These are phyloP conservation scores for Hemiprocne comata DNA, from an alignment of 2,113 vertebrate species.

Conservation along the genomic window DNA sequence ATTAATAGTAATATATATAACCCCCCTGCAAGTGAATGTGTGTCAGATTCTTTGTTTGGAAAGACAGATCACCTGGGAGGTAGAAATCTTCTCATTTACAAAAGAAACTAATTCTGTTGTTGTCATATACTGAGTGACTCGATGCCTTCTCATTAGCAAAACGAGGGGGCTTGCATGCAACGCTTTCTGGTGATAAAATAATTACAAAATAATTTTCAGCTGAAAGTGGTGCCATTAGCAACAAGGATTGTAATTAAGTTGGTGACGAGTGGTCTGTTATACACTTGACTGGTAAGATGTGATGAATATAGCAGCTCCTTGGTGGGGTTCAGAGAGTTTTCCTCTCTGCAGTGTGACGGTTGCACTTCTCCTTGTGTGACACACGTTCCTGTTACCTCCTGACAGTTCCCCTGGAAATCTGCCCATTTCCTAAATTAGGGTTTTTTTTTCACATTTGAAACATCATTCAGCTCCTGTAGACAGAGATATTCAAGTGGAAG, in stretches of 20 bases:
- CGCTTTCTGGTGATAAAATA: conserved; percentile 12
- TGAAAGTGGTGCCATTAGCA: conserved; percentile 31
- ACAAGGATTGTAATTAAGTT: not conserved
- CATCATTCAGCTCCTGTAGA: not conserved
- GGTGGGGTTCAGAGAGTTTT: not conserved
- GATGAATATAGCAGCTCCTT: not conserved
- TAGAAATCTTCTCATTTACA: conserved; percentile 28
- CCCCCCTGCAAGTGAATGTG: not conserved
- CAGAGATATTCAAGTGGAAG: not conserved
- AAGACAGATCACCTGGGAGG: conserved; percentile 56
- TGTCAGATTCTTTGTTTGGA: conserved; percentile 64
- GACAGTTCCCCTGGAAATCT: conserved; percentile 20
- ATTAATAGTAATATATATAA: conserved; percentile 65
- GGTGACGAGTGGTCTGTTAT: conserved; percentile 21
- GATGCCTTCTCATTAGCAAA: not conserved
- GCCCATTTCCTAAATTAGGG: conserved; percentile 18
- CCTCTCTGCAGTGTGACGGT: not conserved
- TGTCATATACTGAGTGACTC: not conserved
- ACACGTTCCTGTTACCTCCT: not conserved
- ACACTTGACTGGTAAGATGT: conserved; percentile 1
- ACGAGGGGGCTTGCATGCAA: not conserved
- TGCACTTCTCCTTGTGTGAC: not conserved
- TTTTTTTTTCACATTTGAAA: conserved; percentile 37
- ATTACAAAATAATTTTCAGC: conserved; percentile 38
- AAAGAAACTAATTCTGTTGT: not conserved